A percentile compares a stretch with the other conserved stretches of the same genome.
Conservation (phyloP, 2,113 vertebrate genomes). For the Benitochromis conjunctus region DNA sequence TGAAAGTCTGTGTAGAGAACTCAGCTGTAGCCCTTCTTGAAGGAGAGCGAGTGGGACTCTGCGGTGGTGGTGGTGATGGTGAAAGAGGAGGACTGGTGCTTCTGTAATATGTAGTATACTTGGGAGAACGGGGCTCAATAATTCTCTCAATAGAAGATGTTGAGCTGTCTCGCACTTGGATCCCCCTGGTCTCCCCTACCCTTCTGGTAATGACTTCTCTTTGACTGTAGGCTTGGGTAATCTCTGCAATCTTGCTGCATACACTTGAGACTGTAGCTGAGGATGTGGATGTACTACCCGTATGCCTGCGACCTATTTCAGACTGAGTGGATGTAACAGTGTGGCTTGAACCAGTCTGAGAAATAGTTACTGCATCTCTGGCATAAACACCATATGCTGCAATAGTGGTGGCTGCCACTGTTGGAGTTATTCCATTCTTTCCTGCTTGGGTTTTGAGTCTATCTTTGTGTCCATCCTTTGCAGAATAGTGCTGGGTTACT, state of each 20-base stretch:
- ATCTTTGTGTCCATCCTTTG: constrained; percentile 85
- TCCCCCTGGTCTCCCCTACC: constrained; percentile 60
- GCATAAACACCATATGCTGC: constrained; percentile 77
- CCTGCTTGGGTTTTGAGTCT: constrained; percentile 77
- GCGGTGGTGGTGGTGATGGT: constrained; percentile 83
- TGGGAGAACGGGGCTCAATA: constrained; percentile 67
- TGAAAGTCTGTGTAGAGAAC: constrained; percentile 89
- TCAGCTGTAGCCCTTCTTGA: constrained; percentile 81
- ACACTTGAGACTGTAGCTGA: constrained; percentile 71
- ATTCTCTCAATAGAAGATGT: constrained; percentile 67
- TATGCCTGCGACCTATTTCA: constrained; percentile 56
- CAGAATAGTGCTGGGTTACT: constrained; percentile 91
- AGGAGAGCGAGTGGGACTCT: constrained; percentile 81
- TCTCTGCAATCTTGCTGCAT: constrained; percentile 77
- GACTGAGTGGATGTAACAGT: constrained; percentile 69
- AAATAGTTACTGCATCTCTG: constrained; percentile 75
- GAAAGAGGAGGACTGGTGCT: constrained; percentile 89
- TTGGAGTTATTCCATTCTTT: constrained; percentile 72
- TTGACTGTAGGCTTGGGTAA: constrained; percentile 77
- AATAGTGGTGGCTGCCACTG: constrained; percentile 69
- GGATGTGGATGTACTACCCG: constrained; percentile 57
- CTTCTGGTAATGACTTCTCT: constrained; percentile 71
- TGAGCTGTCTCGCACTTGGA: constrained; percentile 69
- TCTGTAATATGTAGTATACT: constrained; percentile 82
- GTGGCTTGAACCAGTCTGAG: constrained; percentile 67